phyloP scores from a whole-genome alignment of 1,140 invertebrate genomes.

The Brachionus asplanchnoidis region DNA sequence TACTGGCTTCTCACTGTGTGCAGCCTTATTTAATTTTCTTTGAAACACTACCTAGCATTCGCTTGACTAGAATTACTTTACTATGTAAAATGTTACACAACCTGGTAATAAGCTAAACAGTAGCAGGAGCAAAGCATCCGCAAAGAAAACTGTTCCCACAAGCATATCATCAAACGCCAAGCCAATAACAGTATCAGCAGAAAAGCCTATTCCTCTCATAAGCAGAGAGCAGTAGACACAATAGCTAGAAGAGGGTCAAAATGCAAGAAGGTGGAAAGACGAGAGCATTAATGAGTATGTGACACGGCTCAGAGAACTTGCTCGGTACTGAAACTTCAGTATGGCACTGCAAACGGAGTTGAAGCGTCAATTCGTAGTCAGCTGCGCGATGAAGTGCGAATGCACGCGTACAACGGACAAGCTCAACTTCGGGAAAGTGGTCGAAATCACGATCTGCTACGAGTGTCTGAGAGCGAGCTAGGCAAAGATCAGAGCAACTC shows the following conservation, averaged over 20 bases:
- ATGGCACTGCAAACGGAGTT: neutral
- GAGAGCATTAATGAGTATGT: neutral
- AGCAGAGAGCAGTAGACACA: too few species aligned
- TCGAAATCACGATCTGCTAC: neutral
- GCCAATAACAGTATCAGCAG: neutral
- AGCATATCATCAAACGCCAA: neutral
- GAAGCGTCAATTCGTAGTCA: neutral
- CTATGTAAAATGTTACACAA: too few species aligned
- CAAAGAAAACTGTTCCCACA: neutral
- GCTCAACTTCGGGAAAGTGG: neutral
- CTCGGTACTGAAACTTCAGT: neutral
- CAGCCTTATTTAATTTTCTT: too few species aligned
- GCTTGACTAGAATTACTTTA: too few species aligned
- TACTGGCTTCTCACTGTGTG: too few species aligned
- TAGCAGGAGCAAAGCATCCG: neutral
- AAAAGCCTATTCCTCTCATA: neutral
- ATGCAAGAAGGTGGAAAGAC: neutral
- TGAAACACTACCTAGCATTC: too few species aligned
- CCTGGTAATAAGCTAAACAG: neutral
- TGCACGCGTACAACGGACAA: neutral
- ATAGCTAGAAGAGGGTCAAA: neutral
- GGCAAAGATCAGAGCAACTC: neutral
- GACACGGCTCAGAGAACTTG: neutral
- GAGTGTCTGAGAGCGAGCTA: neutral
- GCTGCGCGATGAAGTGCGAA: neutral